A percentile compares a stretch with the other conserved stretches of the same genome.
These are phyloP conservation scores for Procambarus virginalis DNA, from an alignment of 1,140 invertebrate species.

Conservation along the genomic window DNA sequence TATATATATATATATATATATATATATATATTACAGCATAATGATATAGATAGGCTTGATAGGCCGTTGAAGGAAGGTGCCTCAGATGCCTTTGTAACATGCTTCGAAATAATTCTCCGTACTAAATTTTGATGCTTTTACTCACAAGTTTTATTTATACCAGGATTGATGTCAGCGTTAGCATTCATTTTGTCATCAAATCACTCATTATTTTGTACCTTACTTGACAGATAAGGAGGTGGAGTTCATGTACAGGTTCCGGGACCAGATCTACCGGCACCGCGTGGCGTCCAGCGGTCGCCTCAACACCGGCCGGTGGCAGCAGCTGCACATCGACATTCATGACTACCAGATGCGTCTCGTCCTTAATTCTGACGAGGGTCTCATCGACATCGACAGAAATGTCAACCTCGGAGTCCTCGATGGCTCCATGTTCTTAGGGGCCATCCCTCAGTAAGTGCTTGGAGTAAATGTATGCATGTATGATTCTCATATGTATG, in stretches of 20 bases:
- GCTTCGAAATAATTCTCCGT: no score
- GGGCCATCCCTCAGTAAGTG: constrained; percentile 46
- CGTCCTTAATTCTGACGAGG: constrained; percentile 39
- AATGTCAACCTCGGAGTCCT: constrained; percentile 44
- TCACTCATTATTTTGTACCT: no score
- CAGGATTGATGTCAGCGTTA: no score
- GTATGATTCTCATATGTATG: no score
- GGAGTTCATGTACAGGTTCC: constrained; percentile 55
- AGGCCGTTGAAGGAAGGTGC: no score
- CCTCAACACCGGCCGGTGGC: constrained; percentile 53
- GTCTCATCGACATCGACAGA: constrained; percentile 33
- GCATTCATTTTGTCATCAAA: not conserved
- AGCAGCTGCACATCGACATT: constrained; percentile 48
- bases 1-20: no score
- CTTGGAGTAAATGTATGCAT: no score
- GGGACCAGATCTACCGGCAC: not conserved
- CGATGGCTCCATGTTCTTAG: constrained; percentile 49
- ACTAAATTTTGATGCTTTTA: no score
- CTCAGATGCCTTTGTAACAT: no score
- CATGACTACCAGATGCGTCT: constrained; percentile 47
- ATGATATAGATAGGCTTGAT: no score
- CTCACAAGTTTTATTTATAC: no score
- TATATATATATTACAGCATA: no score
- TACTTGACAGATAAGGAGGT: constrained; percentile 24
- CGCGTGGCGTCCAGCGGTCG: constrained; percentile 1